Conservation (phyloP, 37 sponge, comb jelly and placozoan species). For the Sycon ciliatum region DNA sequence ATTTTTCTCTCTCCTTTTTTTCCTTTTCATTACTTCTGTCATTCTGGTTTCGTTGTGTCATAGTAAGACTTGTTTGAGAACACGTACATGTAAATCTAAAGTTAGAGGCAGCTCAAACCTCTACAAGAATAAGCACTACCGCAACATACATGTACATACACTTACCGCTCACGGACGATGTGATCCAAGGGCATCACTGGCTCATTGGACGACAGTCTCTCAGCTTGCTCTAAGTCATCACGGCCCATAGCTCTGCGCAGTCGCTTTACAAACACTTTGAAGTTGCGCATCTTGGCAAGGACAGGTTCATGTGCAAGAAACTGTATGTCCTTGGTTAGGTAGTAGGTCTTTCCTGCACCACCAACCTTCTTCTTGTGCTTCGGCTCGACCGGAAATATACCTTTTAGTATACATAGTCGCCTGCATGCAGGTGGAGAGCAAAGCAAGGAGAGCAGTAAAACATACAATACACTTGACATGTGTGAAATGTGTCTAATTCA, state of each 20-base stretch:
- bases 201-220: slow-evolving; percentile 51
- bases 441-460: too few species aligned
- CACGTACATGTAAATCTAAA: too few species aligned
- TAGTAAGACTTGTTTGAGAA: too few species aligned
- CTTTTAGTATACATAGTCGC: slow-evolving; percentile 93
- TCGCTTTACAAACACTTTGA: slow-evolving; percentile 76
- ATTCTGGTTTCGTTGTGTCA: too few species aligned
- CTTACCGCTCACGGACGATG: slow-evolving; percentile 81
- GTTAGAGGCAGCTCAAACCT: neutral
- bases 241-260: slow-evolving; percentile 68
- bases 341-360: slow-evolving; percentile 79
- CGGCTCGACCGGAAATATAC: slow-evolving; percentile 94
- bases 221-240: slow-evolving; percentile 54
- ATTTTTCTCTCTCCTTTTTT: too few species aligned
- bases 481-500: too few species aligned
- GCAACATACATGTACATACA: too few species aligned
- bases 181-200: slow-evolving; percentile 84
- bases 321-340: slow-evolving; percentile 90
- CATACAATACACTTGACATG: too few species aligned
- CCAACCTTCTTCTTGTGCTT: slow-evolving; percentile 71
- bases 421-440: too few species aligned
- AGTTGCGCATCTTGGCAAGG: slow-evolving; percentile 78
- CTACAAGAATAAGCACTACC: neutral
- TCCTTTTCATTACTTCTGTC: too few species aligned
- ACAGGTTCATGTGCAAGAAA: slow-evolving; percentile 93